Conservation (phyloP, 2,797 vertebrate species). For the Muscicapa comitata region DNA sequence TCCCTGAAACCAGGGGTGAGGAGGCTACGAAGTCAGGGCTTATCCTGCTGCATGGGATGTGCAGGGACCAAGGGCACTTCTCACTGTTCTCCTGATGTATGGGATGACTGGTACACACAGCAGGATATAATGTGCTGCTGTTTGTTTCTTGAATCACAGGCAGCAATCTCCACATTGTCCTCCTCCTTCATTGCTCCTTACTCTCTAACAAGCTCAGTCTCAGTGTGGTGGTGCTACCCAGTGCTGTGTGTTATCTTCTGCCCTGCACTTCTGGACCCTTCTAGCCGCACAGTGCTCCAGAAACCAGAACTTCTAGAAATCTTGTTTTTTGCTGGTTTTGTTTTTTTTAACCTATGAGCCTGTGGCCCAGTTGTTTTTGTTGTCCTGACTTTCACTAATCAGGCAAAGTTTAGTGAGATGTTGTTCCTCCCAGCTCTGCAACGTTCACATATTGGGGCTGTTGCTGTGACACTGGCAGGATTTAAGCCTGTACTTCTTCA, state of each 20-base stretch:
- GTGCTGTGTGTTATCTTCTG: not conserved
- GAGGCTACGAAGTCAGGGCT: accelerated
- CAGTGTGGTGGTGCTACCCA: not conserved
- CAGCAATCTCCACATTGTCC: accelerated
- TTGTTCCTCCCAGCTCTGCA: not conserved
- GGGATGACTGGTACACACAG: not conserved
- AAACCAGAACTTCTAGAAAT: not conserved
- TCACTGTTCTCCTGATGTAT: accelerated
- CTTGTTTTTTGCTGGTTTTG: accelerated
- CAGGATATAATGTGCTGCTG: not conserved
- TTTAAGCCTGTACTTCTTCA: constrained; percentile 37
- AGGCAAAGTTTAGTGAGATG: not conserved
- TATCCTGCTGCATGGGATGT: not conserved
- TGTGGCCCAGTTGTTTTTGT: not conserved
- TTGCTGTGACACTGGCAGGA: not conserved
- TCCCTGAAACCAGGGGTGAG: not conserved
- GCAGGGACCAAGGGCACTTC: not conserved
- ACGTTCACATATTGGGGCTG: not conserved
- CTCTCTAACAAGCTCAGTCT: not conserved
- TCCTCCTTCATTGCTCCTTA: not conserved
- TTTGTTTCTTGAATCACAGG: not conserved
- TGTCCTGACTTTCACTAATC: not conserved
- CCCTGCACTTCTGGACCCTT: not conserved
- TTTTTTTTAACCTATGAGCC: not conserved
- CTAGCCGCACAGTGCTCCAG: not conserved